phyloP scores from a whole-genome alignment of 2,113 vertebrate genomes.

The Grammomys dolichurus region DNA sequence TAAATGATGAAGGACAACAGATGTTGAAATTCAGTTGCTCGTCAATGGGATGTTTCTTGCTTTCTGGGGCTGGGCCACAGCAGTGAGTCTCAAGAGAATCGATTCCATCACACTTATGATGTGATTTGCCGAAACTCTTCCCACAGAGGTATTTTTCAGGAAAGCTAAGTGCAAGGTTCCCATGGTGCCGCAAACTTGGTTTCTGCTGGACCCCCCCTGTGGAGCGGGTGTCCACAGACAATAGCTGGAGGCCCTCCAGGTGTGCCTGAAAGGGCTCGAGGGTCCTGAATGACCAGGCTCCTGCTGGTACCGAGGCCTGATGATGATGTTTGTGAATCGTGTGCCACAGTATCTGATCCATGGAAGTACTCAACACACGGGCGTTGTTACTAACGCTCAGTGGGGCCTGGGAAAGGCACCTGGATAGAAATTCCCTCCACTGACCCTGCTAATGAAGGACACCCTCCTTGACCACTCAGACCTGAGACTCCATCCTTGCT shows the following conservation, averaged over 20 bases:
- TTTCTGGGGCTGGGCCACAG: neutral
- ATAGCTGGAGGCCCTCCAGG: neutral
- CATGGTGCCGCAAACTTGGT: neutral
- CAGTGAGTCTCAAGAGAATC: neutral
- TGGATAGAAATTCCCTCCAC: neutral
- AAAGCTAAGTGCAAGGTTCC: neutral
- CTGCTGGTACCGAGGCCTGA: neutral
- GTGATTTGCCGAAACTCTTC: neutral
- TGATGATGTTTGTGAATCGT: accelerated
- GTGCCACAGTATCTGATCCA: accelerated
- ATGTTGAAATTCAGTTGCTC: neutral
- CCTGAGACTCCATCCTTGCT: neutral
- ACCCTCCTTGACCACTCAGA: neutral
- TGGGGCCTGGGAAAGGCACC: neutral
- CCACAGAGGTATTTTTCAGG: neutral
- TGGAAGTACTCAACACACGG: accelerated
- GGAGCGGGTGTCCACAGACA: neutral
- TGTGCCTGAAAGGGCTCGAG: neutral
- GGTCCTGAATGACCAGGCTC: neutral
- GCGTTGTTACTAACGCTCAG: neutral
- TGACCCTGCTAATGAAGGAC: neutral
- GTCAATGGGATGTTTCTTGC: neutral
- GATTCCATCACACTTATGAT: neutral
- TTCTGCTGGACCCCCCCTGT: no score
- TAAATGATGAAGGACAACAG: neutral